Base-by-base conservation (phyloP, 2,888 invertebrate genomes). In the Drosophila limbata region DNA sequence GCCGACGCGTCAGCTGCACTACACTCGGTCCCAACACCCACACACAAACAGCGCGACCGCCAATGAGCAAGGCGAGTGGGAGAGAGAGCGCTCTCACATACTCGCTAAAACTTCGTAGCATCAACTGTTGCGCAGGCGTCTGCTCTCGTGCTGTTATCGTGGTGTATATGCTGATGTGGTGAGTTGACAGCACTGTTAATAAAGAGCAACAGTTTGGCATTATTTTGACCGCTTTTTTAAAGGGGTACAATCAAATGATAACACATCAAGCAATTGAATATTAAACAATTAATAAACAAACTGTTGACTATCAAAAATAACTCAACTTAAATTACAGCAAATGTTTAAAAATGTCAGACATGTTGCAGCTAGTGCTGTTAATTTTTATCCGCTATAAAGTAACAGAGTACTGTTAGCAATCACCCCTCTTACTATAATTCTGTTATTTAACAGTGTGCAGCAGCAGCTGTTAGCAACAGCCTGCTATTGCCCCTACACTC, bases 181-280 rank as follows among this genome's bases (percentile, higher is more conserved):
- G 66, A 53, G 35, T 65, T 55, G 37, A 0, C 39, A 9, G 33
- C 42, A 4, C 59, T 70, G 64, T 37, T 67, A 52, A 73, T 21
- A 8, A 59, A 67, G 71, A 74, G 83, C 83, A 84, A 84, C 88
- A 88, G 83, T 88, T 84, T 86, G 83, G 72, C 47, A 19, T 45
- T 47, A 65, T 56, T 62, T 75, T 39, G 13, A 2, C 1, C 1
- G 13, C 13, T 42, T 0, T 13, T 31, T 15, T 10, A 42, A 17
- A 4, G 4, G 10, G 15, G 4, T 33, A 28, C 2, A 15, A 21
- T 6, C 31, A 28, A 28, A 28, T 28, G 8, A 28, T 8, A 28
- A 8, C 8, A 28, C 1, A 28, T 28, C 8, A 28, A 6, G 2
- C 28, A 28, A 28, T 28, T 28, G 25, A 28, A 28, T 25, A 25